Base-by-base conservation (phyloP, 2,797 vertebrate species). In the Bovichtus diacanthus region DNA sequence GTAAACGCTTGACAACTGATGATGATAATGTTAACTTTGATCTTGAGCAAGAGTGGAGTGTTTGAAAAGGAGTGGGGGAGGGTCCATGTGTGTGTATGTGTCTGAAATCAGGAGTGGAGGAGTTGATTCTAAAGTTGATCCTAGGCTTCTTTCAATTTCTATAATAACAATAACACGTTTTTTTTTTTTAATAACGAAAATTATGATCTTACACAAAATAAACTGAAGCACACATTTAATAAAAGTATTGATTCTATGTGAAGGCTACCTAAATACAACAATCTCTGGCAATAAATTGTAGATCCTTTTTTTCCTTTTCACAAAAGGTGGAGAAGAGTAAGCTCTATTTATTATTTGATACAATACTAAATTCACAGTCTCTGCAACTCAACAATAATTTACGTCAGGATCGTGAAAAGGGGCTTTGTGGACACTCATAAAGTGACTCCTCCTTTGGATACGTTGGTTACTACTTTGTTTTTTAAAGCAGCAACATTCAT, bases 41-140 rank as follows among this genome's bases (percentile, higher is more conserved):
- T 62, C 31, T 18, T 43, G 2, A 25, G 53, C 15, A 62, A 38
- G 4, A 29, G 3, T 34, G 36, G 41, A 21, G 39, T 13, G 12
- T 25, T 47, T 18, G 8, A 9, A n/a, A 11, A 34, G 6, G 7
- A 15, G 25, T 66, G 80, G 69, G 76, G 80, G 79, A 60, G 46
- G 73, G 69, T 62, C 2, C 21, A 4, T 18, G 39, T 13, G n/a
- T 21, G 18, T 25, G n/a, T 63, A 39, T 51, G 39, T 78, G 63
- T 6, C 4, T 23, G 3, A 51, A 49, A 6, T 21, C 47, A 64
- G 19, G 44, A 56, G n/a, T 41, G 69, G 29, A 39, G 2, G 0
- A 39, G 19, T 13, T 39, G 2, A 2, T 53, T n/a, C 23, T 4
- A 4, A 34, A 47, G 27, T 54, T 55, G 1, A 16, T 10, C 4